Evolutionary conservation across 1,140 invertebrate genomes (phyloP), one percentile per base, ranked within the genome.

Genomic region (Olivierus martensii): DNA sequence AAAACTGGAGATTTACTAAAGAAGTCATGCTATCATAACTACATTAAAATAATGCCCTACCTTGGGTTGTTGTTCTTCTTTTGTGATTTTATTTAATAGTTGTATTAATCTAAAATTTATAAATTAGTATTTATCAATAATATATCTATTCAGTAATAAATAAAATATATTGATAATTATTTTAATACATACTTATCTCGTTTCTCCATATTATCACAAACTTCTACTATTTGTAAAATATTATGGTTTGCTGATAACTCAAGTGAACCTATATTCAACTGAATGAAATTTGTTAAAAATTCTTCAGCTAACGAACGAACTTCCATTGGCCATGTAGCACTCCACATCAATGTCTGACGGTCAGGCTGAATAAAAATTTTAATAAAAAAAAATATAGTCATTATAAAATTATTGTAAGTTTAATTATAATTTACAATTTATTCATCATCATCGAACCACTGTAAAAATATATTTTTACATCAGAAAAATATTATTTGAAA

Each of bases 191-290:
- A 57, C 55, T 59, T 61, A 6, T 53, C 43, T 44, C 51, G 51
- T 45, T 65, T 65, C 21, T 65, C 62, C 15, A 12, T 42, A 41
- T 54, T 68, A 45, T 62, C 54, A 50, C 67, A 69, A 12, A 74
- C 67, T 52, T 72, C 68, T 53, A 75, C 64, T 47, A 71, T 70
- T 58, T 75, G 73, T n/a, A 65, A 61, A 56, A 77, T 77, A 59
- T 77, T 77, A 56, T 77, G 74, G 63, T 79, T 79, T 21, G 76
- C 76, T 19, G 67, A 63, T 10, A 79, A 61, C 49, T 74, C 66
- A 18, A 71, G 52, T 15, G 74, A 68, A 15, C 77, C 76, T 60
- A 79, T 71, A 56, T 73, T 76, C 15, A 77, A 57, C 57, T 75
- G 73, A 46, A 70, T 61, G 49, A 73, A 74, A 38, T 63, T 51